Evolutionary conservation across 2,797 vertebrate species (phyloP), one percentile per base, ranked within the genome.

Genomic region (Smutsia temminckii): DNA sequence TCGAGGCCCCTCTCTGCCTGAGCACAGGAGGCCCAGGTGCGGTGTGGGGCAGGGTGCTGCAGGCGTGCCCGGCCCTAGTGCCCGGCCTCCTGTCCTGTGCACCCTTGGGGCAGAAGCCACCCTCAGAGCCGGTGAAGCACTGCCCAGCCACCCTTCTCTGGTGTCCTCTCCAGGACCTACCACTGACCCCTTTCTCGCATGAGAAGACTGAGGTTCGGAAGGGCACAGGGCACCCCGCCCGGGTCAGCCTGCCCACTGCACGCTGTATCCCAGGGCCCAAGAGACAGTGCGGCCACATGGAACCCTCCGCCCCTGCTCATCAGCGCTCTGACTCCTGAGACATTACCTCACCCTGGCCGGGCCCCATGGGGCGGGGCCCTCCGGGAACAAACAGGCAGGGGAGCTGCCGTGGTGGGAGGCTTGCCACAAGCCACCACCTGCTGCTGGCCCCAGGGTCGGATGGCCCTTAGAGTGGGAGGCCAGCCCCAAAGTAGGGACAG

Each of bases 281-380:
- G 77, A 97, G 80, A 98, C 95, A 97, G 90, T 95, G 37, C 3
- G 0, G 81, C 96, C 96, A 93, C 97, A 96, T 98, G 77, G 93
- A 21, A 34, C 84, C 72, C 37, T 93, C 94, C 61, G 10, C 80
- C 81, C 92, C 20, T 80, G 81, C 40, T 92, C 68, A 34, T 77
- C 53, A 0, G 7, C 90, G 91, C 66, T 84, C 75, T 68, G 91
- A 42, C 91, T 95, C 91, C 40, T 25, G 88, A 97, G 96, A 98
- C 96, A 0, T 97, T 94, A 97, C 95, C 95, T 98, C 97, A 98
- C 96, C 68, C 0, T 23, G 89, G 95, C 81, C 90, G 86, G 75
- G 94, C 92, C 93, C 84, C 61, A 4, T 29, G 59, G 96, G 94
- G 95, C 16, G 95, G 91, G 90, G 59, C 92, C 78, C 80, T 85